Evolutionary conservation across 1,140 invertebrate species (phyloP).

Genomic region (Pomphorhynchus laevis): DNA sequence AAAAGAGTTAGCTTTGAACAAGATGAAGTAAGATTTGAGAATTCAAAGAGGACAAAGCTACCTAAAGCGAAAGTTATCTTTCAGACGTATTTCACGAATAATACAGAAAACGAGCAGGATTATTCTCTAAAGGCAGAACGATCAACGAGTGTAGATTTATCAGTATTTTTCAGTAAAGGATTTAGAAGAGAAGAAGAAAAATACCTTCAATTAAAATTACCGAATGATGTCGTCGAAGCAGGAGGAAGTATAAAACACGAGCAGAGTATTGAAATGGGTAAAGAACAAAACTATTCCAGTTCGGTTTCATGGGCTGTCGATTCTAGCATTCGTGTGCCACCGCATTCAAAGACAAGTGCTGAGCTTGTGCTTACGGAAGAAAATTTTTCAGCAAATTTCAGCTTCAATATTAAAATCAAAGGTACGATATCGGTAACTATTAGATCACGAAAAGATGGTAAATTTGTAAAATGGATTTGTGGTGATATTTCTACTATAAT

Average conservation of each 20-base stretch:
- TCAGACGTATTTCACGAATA: conserved; percentile 22
- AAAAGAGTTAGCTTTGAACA: conserved; percentile 17
- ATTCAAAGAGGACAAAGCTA: conserved; percentile 9
- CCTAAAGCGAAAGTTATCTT: conserved; percentile 17
- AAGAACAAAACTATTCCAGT: conserved; percentile 19
- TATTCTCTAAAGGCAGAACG: conserved; percentile 23
- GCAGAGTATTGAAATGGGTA: conserved; percentile 19
- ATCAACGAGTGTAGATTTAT: conserved; percentile 19
- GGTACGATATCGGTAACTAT: not conserved
- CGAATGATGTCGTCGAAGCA: conserved; percentile 21
- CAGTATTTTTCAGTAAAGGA: conserved; percentile 18
- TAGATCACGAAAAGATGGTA: not conserved
- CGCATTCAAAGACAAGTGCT: conserved; percentile 17
- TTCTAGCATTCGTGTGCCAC: conserved; percentile 20
- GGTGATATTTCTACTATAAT: conserved; percentile 8
- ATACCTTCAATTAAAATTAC: conserved; percentile 21
- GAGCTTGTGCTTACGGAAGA: conserved; percentile 15
- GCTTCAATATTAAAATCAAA: not conserved
- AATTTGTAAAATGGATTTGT: conserved; percentile 7
- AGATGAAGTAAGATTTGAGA: conserved; percentile 10
- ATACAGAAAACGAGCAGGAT: conserved; percentile 19
- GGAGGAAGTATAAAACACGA: conserved; percentile 23
- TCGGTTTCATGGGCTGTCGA: conserved; percentile 22
- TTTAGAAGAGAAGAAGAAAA: conserved; percentile 21
- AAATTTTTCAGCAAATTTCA: not conserved